Evolutionary conservation across 1,140 invertebrate species (phyloP).

Genomic region (Pemphigus obesinymphae): DNA sequence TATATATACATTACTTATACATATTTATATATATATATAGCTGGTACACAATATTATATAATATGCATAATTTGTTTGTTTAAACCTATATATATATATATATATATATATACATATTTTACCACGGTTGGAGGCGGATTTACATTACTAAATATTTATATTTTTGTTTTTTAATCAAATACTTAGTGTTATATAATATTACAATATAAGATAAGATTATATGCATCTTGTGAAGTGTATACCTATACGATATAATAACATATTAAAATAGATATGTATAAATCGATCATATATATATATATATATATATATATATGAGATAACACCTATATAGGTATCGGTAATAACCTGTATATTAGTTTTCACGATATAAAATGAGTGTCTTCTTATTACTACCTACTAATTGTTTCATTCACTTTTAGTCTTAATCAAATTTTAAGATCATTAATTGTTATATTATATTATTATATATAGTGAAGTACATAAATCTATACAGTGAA

Average conservation of each 20-base stretch:
- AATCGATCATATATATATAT: too few relatives aligned
- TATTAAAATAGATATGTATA: too few relatives aligned
- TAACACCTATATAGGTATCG: background rate
- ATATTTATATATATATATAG: background rate
- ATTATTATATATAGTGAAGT: background rate
- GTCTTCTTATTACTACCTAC: background rate
- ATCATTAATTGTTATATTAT: background rate
- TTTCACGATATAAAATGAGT: background rate
- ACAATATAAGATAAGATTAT: background rate
- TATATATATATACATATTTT: constrained; percentile 12
- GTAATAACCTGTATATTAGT: background rate
- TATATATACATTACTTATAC: background rate
- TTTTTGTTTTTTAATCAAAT: background rate
- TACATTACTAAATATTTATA: background rate
- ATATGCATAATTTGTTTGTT: background rate
- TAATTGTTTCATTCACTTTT: background rate
- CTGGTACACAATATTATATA: too few relatives aligned
- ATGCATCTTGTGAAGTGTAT: background rate
- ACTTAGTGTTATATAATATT: background rate
- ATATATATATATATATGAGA: background rate
- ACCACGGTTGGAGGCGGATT: constrained; percentile 5
- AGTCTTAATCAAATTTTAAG: background rate
- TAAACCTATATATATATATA: background rate
- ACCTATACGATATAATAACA: background rate
- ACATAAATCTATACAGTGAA: background rate